A percentile compares a stretch with the other conserved stretches of the same genome.
Evolutionary conservation across 1,140 invertebrate genomes (phyloP).

Genomic region (Aricia agestis): DNA sequence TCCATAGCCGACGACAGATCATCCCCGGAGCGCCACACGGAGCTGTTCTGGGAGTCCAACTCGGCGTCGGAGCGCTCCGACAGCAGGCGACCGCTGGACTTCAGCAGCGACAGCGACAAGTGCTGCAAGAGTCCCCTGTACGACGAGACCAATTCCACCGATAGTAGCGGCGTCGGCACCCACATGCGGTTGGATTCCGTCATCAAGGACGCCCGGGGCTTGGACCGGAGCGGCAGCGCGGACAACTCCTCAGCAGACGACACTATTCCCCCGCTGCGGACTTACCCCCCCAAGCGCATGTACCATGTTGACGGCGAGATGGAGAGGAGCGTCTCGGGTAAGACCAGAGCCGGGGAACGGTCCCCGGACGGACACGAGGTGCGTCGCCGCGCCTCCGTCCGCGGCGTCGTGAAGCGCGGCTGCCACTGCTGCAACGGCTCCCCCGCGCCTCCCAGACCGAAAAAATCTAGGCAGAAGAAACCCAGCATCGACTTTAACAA

Average conservation of each 20-base stretch:
- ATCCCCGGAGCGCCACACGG: slow-evolving; percentile 60
- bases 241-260: slow-evolving; percentile 50
- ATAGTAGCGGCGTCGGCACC: slow-evolving; percentile 59
- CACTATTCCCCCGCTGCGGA: slow-evolving; percentile 50
- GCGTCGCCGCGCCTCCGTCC: slow-evolving; percentile 52
- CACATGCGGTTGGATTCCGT: slow-evolving; percentile 67
- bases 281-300: slow-evolving; percentile 49
- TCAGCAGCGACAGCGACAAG: slow-evolving; percentile 71
- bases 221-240: slow-evolving; percentile 42
- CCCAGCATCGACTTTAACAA: slow-evolving; percentile 49
- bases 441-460: slow-evolving; percentile 47
- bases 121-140: slow-evolving; percentile 70
- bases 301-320: slow-evolving; percentile 39
- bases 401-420: slow-evolving; percentile 65
- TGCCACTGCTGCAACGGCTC: slow-evolving; percentile 70
- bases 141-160: slow-evolving; percentile 68
- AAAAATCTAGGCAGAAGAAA: slow-evolving; percentile 52
- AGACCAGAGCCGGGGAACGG: slow-evolving; percentile 56
- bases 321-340: slow-evolving; percentile 51
- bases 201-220: slow-evolving; percentile 60
- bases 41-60: slow-evolving; percentile 71
- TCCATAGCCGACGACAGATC: slow-evolving; percentile 59
- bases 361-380: slow-evolving; percentile 40
- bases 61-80: slow-evolving; percentile 61
- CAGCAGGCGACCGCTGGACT: slow-evolving; percentile 55